Conservation (phyloP, 2,797 vertebrate species). For the Malacoctenus gilli region DNA sequence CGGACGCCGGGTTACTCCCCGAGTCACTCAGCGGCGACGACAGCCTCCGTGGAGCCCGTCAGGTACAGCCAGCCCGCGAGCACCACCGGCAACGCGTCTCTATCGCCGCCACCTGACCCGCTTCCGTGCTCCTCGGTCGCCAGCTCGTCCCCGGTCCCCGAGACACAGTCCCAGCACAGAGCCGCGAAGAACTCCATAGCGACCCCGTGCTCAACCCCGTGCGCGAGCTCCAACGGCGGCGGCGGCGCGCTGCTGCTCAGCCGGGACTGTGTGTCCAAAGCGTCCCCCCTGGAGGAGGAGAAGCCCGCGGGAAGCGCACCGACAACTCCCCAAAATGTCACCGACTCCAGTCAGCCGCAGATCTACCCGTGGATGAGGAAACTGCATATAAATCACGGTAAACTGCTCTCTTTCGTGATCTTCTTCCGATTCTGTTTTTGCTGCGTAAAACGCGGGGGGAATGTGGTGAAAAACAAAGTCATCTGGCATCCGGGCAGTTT, state of each 20-base stretch:
- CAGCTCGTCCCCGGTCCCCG: conserved; percentile 69
- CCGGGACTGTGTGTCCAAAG: conserved; percentile 91
- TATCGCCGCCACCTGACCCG: conserved; percentile 91
- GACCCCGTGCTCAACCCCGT: conserved; percentile 85
- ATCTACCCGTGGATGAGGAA: conserved; percentile 99
- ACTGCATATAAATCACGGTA: conserved; percentile 99
- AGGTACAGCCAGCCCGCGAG: conserved; percentile 91
- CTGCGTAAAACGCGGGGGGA: neutral
- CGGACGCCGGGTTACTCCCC: conserved; percentile 90
- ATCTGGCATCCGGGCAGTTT: neutral
- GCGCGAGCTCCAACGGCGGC: conserved; percentile 81
- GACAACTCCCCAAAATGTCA: conserved; percentile 89
- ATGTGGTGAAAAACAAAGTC: neutral
- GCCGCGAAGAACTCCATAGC: conserved; percentile 90
- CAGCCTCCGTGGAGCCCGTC: conserved; percentile 87
- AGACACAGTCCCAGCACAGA: conserved; percentile 81
- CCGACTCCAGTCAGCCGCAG: conserved; percentile 91
- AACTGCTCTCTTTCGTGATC: conserved; percentile 54
- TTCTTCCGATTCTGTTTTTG: conserved; percentile 29
- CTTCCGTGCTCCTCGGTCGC: conserved; percentile 91
- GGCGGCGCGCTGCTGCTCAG: conserved; percentile 83
- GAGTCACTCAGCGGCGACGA: conserved; percentile 80
- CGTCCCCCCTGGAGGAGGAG: conserved; percentile 91
- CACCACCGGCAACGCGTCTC: conserved; percentile 79
- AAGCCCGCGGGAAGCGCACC: conserved; percentile 91